Percentiles rank a stretch among this genome's conserved stretches.
Evolutionary conservation across 2,888 invertebrate genomes (phyloP).

Genomic region (Tiliacea citrago): DNA sequence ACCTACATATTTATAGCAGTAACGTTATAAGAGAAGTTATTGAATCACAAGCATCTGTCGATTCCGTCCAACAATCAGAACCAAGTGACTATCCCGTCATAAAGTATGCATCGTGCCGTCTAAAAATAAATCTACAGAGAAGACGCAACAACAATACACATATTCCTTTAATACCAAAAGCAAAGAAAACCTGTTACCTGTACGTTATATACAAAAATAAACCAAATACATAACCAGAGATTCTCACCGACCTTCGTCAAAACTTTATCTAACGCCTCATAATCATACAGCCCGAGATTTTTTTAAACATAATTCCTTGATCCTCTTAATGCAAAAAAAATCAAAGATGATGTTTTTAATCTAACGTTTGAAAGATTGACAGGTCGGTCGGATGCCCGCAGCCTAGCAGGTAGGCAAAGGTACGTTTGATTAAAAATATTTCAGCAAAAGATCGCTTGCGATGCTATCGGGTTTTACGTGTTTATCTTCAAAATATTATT

Average conservation of each 20-base stretch:
- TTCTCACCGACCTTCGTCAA: conserved; percentile 89
- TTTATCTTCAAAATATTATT: conserved; percentile 65
- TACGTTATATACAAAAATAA: conserved; percentile 61
- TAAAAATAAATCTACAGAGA: conserved; percentile 32
- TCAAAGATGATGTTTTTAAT: conserved; percentile 89
- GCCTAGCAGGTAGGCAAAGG: conserved; percentile 80
- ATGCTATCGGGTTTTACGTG: conserved; percentile 76
- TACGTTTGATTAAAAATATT: conserved; percentile 89
- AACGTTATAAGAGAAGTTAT: background rate
- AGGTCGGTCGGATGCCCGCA: conserved; percentile 87
- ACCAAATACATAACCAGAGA: conserved; percentile 73
- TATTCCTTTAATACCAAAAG: conserved; percentile 33
- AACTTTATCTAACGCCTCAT: conserved; percentile 88
- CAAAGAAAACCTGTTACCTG: conserved; percentile 58
- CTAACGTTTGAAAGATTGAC: conserved; percentile 90
- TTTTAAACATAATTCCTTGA: conserved; percentile 86
- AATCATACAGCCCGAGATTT: conserved; percentile 82
- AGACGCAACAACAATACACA: conserved; percentile 15
- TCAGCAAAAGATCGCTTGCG: conserved; percentile 82
- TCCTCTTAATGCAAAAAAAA: conserved; percentile 88
- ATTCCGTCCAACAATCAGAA: background rate
- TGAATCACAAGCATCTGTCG: too few species aligned
- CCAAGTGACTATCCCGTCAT: too few species aligned
- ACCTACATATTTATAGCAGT: background rate
- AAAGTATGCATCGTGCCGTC: background rate